Conservation (phyloP, 2,113 vertebrate species). For the Solenodon paradoxus region DNA sequence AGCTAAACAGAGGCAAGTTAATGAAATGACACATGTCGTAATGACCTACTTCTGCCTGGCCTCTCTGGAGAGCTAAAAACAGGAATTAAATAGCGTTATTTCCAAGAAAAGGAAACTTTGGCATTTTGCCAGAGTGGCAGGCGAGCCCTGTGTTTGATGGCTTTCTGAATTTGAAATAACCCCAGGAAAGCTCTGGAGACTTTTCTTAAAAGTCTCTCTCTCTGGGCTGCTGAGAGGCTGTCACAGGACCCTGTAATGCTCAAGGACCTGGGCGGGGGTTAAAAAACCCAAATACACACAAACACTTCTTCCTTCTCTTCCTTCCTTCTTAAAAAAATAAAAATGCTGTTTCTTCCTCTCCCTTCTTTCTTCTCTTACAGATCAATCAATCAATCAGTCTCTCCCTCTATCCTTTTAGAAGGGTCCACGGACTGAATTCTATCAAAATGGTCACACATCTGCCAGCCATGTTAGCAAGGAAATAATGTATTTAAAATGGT, state of each 20-base stretch:
- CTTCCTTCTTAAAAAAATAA: too few relatives aligned
- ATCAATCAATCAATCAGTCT: too few relatives aligned
- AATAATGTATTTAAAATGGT: neutral
- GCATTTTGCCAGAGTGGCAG: neutral
- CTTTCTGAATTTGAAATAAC: neutral
- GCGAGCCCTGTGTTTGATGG: neutral
- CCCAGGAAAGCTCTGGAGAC: neutral
- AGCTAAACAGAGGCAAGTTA: neutral
- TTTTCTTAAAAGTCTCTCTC: neutral
- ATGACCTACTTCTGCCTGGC: neutral
- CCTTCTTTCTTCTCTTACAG: too few relatives aligned
- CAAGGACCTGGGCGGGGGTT: too few relatives aligned
- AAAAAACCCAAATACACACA: too few relatives aligned
- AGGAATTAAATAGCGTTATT: neutral
- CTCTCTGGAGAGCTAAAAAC: neutral
- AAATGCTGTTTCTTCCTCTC: too few relatives aligned
- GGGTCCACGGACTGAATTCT: neutral
- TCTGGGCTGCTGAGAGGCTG: neutral
- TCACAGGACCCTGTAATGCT: too few relatives aligned
- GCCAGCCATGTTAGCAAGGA: neutral
- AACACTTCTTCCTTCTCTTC: too few relatives aligned
- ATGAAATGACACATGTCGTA: rapidly evolving
- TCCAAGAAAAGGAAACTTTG: neutral
- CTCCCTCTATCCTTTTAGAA: neutral
- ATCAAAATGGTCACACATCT: neutral